Percentiles rank a stretch among this genome's conserved stretches.
phyloP scores from a whole-genome alignment of 2,113 vertebrate species.

The Triplophysa siluroides region DNA sequence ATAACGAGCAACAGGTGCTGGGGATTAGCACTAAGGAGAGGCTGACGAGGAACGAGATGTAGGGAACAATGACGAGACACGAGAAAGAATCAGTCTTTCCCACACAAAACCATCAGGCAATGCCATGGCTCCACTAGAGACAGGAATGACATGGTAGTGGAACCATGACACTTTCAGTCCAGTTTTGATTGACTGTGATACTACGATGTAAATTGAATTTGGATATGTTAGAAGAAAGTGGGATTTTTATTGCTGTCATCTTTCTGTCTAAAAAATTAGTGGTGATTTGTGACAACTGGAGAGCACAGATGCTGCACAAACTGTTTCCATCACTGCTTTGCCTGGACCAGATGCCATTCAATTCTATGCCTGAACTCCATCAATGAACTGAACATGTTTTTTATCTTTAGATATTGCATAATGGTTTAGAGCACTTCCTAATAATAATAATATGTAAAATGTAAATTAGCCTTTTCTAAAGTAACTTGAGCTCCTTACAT shows the following conservation, averaged over 20 bases:
- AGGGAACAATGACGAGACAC: too few species aligned
- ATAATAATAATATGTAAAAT: conserved; percentile 32
- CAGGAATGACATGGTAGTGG: too few species aligned
- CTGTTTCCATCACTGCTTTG: conserved; percentile 43
- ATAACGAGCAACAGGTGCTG: too few species aligned
- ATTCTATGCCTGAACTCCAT: conserved; percentile 52
- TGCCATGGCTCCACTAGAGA: too few species aligned
- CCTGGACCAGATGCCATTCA: conserved; percentile 56
- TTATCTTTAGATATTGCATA: conserved; percentile 4
- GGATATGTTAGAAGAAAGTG: conserved; percentile 54
- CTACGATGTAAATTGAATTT: conserved; percentile 54
- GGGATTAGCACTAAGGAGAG: too few species aligned
- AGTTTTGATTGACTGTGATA: conserved; percentile 53
- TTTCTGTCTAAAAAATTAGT: conserved; percentile 53
- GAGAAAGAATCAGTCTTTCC: too few species aligned
- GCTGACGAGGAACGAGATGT: too few species aligned
- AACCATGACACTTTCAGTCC: too few species aligned
- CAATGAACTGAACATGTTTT: conserved; percentile 50
- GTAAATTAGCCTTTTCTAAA: conserved; percentile 13
- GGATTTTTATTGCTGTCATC: conserved; percentile 64
- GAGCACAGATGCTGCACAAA: conserved; percentile 59
- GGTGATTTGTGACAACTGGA: conserved; percentile 58
- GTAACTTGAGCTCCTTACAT: too few species aligned
- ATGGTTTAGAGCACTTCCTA: conserved; percentile 14
- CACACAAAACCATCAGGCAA: too few species aligned